phyloP scores from a whole-genome alignment of 2,113 vertebrate species.

The Vulpes lagopus region DNA sequence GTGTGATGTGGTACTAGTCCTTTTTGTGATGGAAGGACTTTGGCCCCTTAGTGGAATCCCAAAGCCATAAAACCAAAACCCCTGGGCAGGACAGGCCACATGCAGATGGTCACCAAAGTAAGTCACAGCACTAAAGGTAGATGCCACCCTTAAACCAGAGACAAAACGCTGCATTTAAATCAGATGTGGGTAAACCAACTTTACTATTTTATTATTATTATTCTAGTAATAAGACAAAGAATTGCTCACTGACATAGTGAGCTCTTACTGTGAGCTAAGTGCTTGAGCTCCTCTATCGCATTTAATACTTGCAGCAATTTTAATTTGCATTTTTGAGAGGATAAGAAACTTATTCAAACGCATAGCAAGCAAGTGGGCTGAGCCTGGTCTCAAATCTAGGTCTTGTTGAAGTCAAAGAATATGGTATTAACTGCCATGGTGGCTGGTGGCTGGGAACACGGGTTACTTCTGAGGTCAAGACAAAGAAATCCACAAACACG shows the following conservation, averaged over 20 bases:
- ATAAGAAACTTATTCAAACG: not conserved
- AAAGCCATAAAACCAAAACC: not conserved
- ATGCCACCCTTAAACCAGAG: not conserved
- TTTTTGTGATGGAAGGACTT: not conserved
- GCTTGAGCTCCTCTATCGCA: not conserved
- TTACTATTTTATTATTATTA: not conserved
- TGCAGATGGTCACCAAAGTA: not conserved
- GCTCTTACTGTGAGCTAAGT: not conserved
- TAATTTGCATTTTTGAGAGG: not conserved
- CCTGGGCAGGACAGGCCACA: not conserved
- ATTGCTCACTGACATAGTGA: not conserved
- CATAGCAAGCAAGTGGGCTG: not conserved
- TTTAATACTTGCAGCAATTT: not conserved
- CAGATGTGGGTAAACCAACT: not conserved
- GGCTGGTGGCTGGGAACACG: not conserved
- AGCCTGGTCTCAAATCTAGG: not conserved
- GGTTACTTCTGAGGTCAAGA: not conserved
- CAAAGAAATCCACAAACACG: not conserved
- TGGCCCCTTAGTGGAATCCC: not conserved
- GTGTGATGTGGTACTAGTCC: not conserved
- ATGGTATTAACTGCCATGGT: not conserved
- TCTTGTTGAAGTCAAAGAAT: not conserved
- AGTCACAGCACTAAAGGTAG: not conserved
- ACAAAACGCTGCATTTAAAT: not conserved
- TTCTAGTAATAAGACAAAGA: not conserved